Percentiles rank a stretch among this genome's conserved stretches.
These are phyloP conservation scores for Thymelicus acteon DNA, from an alignment of 2,888 invertebrate species.

Conservation along the genomic window DNA sequence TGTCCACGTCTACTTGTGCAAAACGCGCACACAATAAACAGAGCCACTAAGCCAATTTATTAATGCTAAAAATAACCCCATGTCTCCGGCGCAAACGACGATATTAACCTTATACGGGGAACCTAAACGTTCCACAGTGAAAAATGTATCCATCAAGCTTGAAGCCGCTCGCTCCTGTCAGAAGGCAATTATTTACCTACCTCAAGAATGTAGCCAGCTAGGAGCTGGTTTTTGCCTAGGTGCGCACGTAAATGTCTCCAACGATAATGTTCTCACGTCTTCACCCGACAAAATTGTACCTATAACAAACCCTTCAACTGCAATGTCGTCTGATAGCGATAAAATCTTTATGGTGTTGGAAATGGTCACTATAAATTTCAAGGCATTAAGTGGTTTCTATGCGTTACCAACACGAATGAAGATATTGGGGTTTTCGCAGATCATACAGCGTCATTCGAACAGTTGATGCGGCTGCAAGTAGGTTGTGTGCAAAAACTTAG, in stretches of 20 bases:
- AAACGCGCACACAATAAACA: constrained; percentile 78
- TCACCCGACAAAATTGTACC: constrained; percentile 27
- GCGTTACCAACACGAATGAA: constrained; percentile 59
- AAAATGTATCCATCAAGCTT: constrained; percentile 53
- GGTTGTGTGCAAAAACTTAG: constrained; percentile 54
- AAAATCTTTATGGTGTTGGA: constrained; percentile 39
- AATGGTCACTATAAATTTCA: constrained; percentile 43
- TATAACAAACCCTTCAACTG: constrained; percentile 42
- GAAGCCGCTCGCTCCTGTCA: constrained; percentile 36
- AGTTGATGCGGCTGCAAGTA: constrained; percentile 51
- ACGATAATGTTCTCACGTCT: constrained; percentile 33
- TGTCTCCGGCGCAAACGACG: constrained; percentile 75
- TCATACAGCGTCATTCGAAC: constrained; percentile 51
- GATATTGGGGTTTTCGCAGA: constrained; percentile 72
- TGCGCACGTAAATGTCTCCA: constrained; percentile 37
- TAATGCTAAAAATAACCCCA: constrained; percentile 83
- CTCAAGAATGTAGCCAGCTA: constrained; percentile 37
- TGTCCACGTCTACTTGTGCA: constrained; percentile 62
- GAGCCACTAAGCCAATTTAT: constrained; percentile 83
- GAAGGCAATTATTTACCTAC: constrained; percentile 38
- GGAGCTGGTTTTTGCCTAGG: constrained; percentile 37
- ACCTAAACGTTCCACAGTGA: constrained; percentile 59
- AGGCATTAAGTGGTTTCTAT: constrained; percentile 55
- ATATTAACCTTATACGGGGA: constrained; percentile 78
- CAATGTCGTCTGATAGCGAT: constrained; percentile 54